Conservation (phyloP, 2,888 invertebrate species). For the Drosophila tripunctata region DNA sequence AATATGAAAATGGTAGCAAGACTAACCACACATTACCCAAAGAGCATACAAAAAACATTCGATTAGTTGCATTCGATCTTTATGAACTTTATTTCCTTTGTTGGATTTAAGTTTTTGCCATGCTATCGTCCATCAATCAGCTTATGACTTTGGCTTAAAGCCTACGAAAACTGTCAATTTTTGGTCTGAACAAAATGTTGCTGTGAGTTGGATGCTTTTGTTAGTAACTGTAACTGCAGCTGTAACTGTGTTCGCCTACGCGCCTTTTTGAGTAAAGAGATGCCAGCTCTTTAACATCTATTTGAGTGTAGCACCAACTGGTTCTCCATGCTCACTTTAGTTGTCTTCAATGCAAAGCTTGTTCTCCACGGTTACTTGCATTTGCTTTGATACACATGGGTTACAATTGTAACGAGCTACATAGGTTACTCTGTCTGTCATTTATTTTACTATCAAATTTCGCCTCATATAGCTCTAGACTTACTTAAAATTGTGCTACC, state of each 20-base stretch:
- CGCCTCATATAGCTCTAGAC: too few relatives aligned
- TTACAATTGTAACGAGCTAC: too few relatives aligned
- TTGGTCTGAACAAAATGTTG: neutral
- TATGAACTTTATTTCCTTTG: neutral
- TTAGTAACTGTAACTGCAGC: neutral
- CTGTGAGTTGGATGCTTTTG: neutral
- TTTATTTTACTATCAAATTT: too few relatives aligned
- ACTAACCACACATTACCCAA: neutral
- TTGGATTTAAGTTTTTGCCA: conserved; percentile 1
- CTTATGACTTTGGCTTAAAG: neutral
- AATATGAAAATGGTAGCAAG: conserved; percentile 1
- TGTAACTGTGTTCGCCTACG: neutral
- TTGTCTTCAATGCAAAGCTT: neutral
- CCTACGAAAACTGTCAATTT: conserved; percentile 15
- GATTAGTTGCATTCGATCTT: conserved; percentile 7
- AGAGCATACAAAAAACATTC: neutral
- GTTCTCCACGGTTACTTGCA: neutral
- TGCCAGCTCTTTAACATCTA: neutral
- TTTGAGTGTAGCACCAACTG: neutral
- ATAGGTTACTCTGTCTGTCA: too few relatives aligned
- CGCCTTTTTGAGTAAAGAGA: neutral
- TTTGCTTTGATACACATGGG: too few relatives aligned
- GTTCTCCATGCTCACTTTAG: neutral
- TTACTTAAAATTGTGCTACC: too few relatives aligned
- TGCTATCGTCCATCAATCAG: neutral